A percentile compares a stretch with the other conserved stretches of the same genome.
Evolutionary conservation across 2,888 invertebrate genomes (phyloP).

Genomic region (Cataglyphis rosenhaueri): DNA sequence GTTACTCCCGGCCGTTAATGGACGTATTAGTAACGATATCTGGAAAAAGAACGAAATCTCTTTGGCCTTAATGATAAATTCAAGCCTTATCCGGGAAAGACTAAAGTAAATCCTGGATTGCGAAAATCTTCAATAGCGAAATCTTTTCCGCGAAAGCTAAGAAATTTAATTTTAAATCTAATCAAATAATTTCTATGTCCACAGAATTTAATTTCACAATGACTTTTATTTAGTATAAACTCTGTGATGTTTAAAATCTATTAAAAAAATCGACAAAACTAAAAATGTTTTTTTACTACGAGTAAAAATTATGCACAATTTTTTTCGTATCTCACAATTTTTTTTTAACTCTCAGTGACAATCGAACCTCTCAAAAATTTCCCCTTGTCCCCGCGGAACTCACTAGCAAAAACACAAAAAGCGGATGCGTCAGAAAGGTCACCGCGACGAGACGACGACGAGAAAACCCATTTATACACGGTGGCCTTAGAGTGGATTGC

Average conservation of each 20-base stretch:
- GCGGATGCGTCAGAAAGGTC: constrained; percentile 39
- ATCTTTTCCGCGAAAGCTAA: neutral
- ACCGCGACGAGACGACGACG: constrained; percentile 13
- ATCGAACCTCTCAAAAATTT: constrained; percentile 4
- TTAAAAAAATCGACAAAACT: neutral
- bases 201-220: neutral
- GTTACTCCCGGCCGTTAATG: constrained; percentile 6
- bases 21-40: constrained; percentile 29
- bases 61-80: constrained; percentile 23
- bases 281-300: neutral
- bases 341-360: neutral
- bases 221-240: neutral
- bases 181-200: neutral
- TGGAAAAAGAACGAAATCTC: neutral
- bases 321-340: neutral
- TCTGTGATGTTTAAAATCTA: neutral
- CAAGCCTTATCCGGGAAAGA: neutral
- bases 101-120: constrained; percentile 2
- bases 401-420: constrained; percentile 27
- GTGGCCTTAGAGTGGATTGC: constrained; percentile 65
- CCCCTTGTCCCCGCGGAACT: neutral
- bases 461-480: constrained; percentile 48
- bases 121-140: neutral
- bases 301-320: neutral
- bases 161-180: neutral